A percentile compares a stretch with the other conserved stretches of the same genome.
These are phyloP conservation scores for Virgularia gustaviana DNA, from an alignment of 92 coral and sea anemone species.

Conservation along the genomic window DNA sequence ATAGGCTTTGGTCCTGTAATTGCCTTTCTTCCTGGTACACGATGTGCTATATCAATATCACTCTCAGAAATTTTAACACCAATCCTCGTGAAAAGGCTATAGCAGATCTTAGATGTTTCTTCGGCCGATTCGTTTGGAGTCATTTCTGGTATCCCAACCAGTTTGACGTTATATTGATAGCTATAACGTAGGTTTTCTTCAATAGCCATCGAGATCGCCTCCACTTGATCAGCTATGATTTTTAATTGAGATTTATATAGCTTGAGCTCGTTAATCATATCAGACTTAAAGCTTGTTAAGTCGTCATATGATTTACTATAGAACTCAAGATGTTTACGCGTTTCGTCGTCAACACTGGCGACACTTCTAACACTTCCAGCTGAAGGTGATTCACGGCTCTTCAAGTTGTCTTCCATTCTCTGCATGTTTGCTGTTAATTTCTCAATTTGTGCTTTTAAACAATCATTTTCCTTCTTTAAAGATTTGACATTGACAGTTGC, in stretches of 20 bases:
- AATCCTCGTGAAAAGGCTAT: constrained; percentile 32
- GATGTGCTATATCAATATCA: constrained; percentile 45
- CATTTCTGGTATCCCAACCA: constrained; percentile 20
- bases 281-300: background rate
- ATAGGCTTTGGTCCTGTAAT: constrained; percentile 44
- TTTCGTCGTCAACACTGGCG: background rate
- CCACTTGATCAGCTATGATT: background rate
- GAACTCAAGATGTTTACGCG: constrained; percentile 7
- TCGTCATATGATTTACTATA: constrained; percentile 18
- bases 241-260: background rate
- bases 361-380: background rate
- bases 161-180: constrained; percentile 22
- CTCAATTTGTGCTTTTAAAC: background rate
- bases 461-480: constrained; percentile 5
- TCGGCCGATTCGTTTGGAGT: constrained; percentile 40
- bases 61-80: constrained; percentile 41
- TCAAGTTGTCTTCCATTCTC: constrained; percentile 1
- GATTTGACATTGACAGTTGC: constrained; percentile 9
- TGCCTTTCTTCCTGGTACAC: constrained; percentile 47
- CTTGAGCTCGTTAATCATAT: background rate
- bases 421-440: background rate
- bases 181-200: constrained; percentile 8
- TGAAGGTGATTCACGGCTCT: background rate
- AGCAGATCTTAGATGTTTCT: constrained; percentile 29
- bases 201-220: background rate